Conservation (phyloP, 2,113 vertebrate species). For the Notarius quadriscutis region DNA sequence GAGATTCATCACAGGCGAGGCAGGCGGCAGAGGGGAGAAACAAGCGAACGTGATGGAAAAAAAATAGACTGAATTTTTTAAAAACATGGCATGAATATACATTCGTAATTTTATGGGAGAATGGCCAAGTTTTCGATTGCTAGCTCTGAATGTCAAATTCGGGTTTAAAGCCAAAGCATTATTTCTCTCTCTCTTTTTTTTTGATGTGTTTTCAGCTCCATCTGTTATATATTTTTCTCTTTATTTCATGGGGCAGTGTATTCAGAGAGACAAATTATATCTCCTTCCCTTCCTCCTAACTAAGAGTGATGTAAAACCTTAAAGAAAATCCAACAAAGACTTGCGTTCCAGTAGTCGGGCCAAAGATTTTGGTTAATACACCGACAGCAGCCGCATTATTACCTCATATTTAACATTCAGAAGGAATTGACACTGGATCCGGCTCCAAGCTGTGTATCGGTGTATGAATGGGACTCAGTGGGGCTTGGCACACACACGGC, state of each 20-base stretch:
- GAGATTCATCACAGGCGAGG: constrained; percentile 75
- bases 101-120: constrained; percentile 63
- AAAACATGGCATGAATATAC: constrained; percentile 66
- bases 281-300: not conserved
- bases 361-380: constrained; percentile 45
- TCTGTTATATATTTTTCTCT: constrained; percentile 45
- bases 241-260: constrained; percentile 56
- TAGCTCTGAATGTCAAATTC: constrained; percentile 62
- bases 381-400: constrained; percentile 47
- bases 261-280: constrained; percentile 58
- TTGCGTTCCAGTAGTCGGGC: constrained; percentile 28
- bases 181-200: not conserved
- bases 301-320: constrained; percentile 12
- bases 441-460: constrained; percentile 56
- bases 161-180: constrained; percentile 46
- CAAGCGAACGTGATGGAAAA: constrained; percentile 45
- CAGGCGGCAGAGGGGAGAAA: constrained; percentile 65
- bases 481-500: constrained; percentile 59
- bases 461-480: constrained; percentile 64
- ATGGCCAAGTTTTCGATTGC: constrained; percentile 56
- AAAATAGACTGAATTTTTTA: constrained; percentile 38
- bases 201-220: constrained; percentile 38
- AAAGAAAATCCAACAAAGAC: constrained; percentile 42
- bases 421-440: constrained; percentile 59
- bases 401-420: constrained; percentile 61